Percentiles rank a stretch among this genome's conserved stretches.
Conservation (phyloP, 2,888 invertebrate species). For the Exephanes ischioxanthus region DNA sequence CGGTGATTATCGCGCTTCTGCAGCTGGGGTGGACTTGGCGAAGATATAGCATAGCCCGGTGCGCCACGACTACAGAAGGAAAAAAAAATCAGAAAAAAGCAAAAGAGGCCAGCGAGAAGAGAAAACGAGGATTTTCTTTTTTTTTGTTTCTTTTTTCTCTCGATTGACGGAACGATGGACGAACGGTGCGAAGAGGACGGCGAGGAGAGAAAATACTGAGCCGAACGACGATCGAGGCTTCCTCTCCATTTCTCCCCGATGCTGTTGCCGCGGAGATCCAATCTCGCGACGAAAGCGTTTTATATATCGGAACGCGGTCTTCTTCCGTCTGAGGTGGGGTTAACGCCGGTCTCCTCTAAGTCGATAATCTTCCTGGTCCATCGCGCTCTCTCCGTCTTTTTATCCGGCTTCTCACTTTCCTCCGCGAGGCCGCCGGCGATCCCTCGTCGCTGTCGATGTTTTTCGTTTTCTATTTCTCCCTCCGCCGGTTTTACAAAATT, state of each 20-base stretch:
- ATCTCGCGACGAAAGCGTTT: slow-evolving; percentile 46
- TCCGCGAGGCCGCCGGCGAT: neutral
- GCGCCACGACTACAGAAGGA: slow-evolving; percentile 2
- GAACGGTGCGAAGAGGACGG: neutral
- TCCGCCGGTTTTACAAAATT: neutral
- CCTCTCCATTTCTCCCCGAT: slow-evolving; percentile 40
- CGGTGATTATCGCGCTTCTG: slow-evolving; percentile 27
- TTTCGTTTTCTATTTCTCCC: neutral
- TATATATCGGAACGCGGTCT: slow-evolving; percentile 32
- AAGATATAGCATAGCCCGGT: neutral
- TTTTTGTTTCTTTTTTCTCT: neutral
- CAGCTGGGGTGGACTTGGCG: neutral
- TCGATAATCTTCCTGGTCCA: slow-evolving; percentile 36
- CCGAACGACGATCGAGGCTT: slow-evolving; percentile 26
- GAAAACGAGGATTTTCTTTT: neutral
- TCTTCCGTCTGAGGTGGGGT: neutral
- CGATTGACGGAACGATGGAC: slow-evolving; percentile 20
- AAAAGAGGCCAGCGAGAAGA: neutral
- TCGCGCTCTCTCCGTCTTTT: neutral
- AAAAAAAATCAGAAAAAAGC: slow-evolving; percentile 1
- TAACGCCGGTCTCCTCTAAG: slow-evolving; percentile 6
- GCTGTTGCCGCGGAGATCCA: slow-evolving; percentile 36
- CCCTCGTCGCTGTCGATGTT: neutral
- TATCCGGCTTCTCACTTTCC: neutral
- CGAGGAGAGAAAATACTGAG: neutral